Evolutionary conservation across 2,113 vertebrate species (phyloP).

Genomic region (Sarotherodon lohbergeri): DNA sequence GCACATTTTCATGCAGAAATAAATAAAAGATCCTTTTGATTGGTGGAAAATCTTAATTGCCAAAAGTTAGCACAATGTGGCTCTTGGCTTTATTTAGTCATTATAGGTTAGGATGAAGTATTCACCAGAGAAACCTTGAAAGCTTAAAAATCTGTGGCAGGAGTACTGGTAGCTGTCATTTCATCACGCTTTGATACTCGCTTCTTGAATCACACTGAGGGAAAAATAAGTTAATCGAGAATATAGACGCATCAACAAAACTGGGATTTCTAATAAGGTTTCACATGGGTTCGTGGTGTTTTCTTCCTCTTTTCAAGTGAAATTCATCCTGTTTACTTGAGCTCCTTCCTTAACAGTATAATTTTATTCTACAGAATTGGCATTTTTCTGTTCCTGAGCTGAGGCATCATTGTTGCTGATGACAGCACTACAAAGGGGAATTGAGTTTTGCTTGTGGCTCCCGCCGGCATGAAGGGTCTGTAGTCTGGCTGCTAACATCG

Average conservation of each 20-base stretch:
- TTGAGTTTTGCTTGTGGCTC: constrained; percentile 35
- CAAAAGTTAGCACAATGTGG: neutral
- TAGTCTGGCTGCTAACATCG: constrained; percentile 13
- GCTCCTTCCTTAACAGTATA: neutral
- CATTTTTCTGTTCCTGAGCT: constrained; percentile 22
- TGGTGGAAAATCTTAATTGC: neutral
- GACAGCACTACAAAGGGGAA: constrained; percentile 50
- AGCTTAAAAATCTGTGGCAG: neutral
- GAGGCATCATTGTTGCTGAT: constrained; percentile 31
- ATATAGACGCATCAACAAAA: neutral
- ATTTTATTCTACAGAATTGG: constrained; percentile 28
- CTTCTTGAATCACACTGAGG: neutral
- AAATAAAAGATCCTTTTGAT: neutral
- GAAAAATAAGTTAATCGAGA: neutral
- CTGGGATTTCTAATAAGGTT: neutral
- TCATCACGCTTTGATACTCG: neutral
- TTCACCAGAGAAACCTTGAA: neutral
- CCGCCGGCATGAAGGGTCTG: constrained; percentile 6
- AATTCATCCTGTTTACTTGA: neutral
- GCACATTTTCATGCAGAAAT: neutral
- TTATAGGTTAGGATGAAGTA: neutral
- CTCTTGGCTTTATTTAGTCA: neutral
- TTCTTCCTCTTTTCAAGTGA: neutral
- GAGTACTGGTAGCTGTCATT: neutral
- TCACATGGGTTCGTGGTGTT: neutral